phyloP scores from a whole-genome alignment of 2,113 vertebrate genomes.

The Cynopterus brachyotis region DNA sequence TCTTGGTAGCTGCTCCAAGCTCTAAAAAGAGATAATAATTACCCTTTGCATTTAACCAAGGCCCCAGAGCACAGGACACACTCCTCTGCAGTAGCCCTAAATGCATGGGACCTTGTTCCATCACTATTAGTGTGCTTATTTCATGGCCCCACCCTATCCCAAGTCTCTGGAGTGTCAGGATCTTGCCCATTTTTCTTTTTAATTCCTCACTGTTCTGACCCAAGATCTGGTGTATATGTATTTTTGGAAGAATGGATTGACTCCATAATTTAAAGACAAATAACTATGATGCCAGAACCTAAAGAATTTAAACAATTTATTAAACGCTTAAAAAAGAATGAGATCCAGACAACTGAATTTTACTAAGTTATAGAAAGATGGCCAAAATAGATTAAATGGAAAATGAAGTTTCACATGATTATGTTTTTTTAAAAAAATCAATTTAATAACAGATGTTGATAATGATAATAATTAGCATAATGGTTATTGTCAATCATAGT shows the following conservation, averaged over 20 bases:
- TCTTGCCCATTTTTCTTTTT: background rate
- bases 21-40: background rate
- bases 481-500: background rate
- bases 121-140: background rate
- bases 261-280: slow-evolving; percentile 21
- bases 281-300: background rate
- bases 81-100: background rate
- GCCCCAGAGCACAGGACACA: background rate
- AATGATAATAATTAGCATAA: background rate
- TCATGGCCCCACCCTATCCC: background rate
- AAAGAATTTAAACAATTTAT: slow-evolving; percentile 13
- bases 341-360: background rate
- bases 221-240: background rate
- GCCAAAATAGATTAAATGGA: background rate
- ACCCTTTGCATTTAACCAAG: background rate
- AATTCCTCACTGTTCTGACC: background rate
- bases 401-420: background rate
- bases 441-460: background rate
- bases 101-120: background rate
- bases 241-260: slow-evolving; percentile 9
- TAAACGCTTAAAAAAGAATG: background rate
- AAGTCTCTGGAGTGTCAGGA: background rate
- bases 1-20: background rate
- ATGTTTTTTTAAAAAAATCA: slow-evolving; percentile 19
- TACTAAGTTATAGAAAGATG: background rate